Evolutionary conservation across 2,888 invertebrate species (phyloP).

Genomic region (Apeira syringaria): DNA sequence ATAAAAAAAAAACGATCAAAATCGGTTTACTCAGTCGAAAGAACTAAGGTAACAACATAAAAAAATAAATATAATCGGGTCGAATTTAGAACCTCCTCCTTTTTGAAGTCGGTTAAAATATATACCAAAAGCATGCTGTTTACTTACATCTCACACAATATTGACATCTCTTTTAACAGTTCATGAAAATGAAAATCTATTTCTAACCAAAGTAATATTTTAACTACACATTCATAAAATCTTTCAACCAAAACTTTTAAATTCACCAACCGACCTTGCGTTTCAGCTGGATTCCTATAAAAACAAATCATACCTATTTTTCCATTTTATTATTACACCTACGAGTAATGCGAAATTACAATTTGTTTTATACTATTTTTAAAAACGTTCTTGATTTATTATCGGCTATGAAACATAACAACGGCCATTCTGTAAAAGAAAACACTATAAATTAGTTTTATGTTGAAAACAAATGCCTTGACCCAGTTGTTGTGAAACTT

Average conservation of each 20-base stretch:
- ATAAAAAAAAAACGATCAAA: no score
- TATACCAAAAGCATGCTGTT: no score
- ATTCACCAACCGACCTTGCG: background rate
- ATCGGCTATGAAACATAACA: slow-evolving; percentile 27
- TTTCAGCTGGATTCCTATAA: background rate
- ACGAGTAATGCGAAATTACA: slow-evolving; percentile 13
- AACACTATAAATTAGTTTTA: slow-evolving; percentile 35
- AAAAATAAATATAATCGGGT: no score
- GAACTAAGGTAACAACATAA: no score
- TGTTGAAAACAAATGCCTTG: slow-evolving; percentile 33
- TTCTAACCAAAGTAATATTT: no score
- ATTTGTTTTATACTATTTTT: slow-evolving; percentile 22
- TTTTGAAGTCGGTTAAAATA: no score
- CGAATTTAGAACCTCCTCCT: no score
- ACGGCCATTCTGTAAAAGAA: slow-evolving; percentile 31
- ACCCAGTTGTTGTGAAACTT: slow-evolving; percentile 25
- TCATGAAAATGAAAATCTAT: no score
- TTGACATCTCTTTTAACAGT: no score
- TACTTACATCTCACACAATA: no score
- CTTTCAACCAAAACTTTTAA: slow-evolving; percentile 11
- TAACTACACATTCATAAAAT: slow-evolving; percentile 15
- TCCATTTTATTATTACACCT: slow-evolving; percentile 5
- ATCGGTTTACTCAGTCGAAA: no score
- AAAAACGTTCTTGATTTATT: slow-evolving; percentile 31
- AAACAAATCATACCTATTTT: slow-evolving; percentile 3